Percentiles rank a stretch among this genome's conserved stretches.
phyloP scores from a whole-genome alignment of 1,140 invertebrate species.

The Plectrocnemia conspersa region DNA sequence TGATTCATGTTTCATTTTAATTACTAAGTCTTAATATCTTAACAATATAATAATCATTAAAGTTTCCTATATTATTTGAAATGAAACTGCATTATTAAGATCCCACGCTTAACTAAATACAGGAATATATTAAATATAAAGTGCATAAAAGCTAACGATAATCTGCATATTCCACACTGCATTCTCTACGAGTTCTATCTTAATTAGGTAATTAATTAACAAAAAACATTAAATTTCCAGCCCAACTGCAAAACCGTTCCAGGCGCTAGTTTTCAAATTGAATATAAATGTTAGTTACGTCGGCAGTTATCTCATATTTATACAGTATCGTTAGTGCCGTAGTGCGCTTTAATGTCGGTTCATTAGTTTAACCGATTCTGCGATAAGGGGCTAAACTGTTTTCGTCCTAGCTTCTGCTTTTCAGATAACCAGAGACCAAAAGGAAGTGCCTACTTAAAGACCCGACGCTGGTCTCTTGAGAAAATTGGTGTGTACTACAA shows the following conservation, averaged over 20 bases:
- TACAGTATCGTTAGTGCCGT: slow-evolving; percentile 8
- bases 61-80: no score
- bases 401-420: neutral
- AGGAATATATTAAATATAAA: neutral
- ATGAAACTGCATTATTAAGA: no score
- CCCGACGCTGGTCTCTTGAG: neutral
- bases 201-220: no score
- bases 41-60: no score
- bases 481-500: no score
- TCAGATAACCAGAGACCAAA: neutral
- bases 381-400: neutral
- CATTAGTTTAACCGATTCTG: slow-evolving; percentile 2
- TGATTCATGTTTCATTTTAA: no score
- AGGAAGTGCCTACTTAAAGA: neutral
- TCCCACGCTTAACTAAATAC: no score
- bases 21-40: no score
- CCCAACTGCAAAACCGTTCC: neutral
- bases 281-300: slow-evolving; percentile 4
- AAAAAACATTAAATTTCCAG: no score
- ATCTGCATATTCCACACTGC: neutral
- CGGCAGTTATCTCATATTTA: slow-evolving; percentile 3
- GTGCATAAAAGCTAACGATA: neutral
- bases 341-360: slow-evolving; percentile 7
- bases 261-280: neutral
- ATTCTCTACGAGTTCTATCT: no score